Conservation (phyloP, 2,113 vertebrate species). For the Phyllostomus discolor region DNA sequence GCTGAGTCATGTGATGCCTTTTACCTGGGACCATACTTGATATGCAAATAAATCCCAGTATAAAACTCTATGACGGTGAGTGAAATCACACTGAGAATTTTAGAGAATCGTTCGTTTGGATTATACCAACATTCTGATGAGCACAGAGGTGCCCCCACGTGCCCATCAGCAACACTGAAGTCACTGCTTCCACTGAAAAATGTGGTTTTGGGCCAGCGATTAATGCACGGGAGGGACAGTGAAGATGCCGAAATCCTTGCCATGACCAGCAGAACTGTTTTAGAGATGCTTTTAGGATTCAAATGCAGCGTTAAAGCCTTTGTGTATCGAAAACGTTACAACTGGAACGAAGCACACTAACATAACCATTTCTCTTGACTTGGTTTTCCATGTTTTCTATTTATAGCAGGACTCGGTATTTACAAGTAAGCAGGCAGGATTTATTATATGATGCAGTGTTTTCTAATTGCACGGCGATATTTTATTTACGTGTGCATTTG, state of each 20-base stretch:
- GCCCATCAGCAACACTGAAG: rapidly evolving
- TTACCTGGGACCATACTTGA: neutral
- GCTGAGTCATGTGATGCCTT: neutral
- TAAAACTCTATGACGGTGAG: neutral
- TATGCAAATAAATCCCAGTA: neutral
- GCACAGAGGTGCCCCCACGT: neutral
- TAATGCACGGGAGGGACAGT: neutral
- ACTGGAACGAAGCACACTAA: neutral
- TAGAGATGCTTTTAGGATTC: neutral
- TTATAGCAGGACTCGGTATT: neutral
- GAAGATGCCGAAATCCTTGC: neutral
- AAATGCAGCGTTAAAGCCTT: neutral
- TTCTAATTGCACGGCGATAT: neutral
- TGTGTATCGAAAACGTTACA: neutral
- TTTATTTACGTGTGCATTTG: neutral
- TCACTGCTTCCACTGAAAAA: neutral
- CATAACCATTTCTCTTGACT: neutral
- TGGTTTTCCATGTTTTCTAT: neutral
- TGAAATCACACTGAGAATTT: neutral
- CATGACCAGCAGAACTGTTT: neutral
- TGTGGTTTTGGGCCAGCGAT: neutral
- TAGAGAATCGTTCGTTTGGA: neutral
- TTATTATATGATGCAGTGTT: neutral
- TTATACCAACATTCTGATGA: neutral
- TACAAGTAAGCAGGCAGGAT: neutral